Evolutionary conservation across 2,888 invertebrate species (phyloP).

Genomic region (Morinoia aosen): DNA sequence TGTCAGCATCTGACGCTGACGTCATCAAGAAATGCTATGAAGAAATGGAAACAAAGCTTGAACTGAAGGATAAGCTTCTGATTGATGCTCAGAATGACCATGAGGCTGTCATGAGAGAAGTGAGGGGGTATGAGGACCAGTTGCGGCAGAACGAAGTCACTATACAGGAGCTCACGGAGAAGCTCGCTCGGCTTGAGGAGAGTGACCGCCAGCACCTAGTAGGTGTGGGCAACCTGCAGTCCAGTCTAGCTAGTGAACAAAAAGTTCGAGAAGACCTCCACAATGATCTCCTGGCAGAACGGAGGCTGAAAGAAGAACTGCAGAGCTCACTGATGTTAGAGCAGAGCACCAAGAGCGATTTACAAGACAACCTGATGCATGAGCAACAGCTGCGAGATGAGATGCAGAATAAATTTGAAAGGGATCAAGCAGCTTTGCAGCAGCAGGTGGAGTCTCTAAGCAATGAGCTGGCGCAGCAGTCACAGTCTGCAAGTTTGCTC

Average conservation of each 20-base stretch:
- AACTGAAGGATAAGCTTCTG: background rate
- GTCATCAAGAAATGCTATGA: conserved; percentile 31
- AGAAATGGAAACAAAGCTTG: conserved; percentile 30
- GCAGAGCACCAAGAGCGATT: background rate
- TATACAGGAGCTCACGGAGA: background rate
- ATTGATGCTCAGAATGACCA: background rate
- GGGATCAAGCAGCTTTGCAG: background rate
- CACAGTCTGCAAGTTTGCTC: background rate
- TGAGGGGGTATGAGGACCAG: background rate
- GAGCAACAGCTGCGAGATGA: background rate
- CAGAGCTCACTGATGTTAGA: background rate
- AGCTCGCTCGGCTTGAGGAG: background rate
- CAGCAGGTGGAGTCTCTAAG: background rate
- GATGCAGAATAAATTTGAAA: background rate
- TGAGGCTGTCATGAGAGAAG: background rate
- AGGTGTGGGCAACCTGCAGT: background rate
- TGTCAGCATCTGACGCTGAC: conserved; percentile 19
- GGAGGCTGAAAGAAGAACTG: background rate
- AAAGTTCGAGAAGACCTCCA: background rate
- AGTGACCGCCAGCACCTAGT: background rate
- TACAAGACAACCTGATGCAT: background rate
- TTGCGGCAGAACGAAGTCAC: background rate
- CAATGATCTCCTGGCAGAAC: background rate
- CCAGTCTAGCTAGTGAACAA: background rate
- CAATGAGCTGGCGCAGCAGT: background rate